Evolutionary conservation across 2,797 vertebrate species (phyloP), one percentile per base, ranked within the genome.

Genomic region (Sebastiscus albofasciatus): DNA sequence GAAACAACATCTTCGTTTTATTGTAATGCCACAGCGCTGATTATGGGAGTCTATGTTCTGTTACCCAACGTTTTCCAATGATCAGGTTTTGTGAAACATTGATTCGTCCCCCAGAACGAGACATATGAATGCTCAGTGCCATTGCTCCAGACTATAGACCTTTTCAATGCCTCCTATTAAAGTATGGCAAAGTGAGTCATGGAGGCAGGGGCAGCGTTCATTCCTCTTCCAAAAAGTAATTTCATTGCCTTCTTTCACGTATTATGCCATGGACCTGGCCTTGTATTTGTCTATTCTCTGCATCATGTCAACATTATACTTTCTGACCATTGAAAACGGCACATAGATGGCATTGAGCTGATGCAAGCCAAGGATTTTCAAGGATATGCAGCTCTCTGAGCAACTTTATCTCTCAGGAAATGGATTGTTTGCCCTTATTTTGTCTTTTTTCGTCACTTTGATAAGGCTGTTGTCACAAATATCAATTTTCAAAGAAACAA

Each of bases 381-480:
- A 65, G 55, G 71, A 76, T 26, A 29, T 52, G 67, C 55, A 80
- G 62, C 54, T 81, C 27, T 74, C 14, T 64, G 20, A 26, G 72
- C 69, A 71, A 71, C 52, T 80, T 65, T 42, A 55, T 83, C 75
- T 56, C 77, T 69, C 24, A 49, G 8, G 8, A 66, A 82, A 87
- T 80, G 52, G 26, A 24, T 80, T 59, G 29, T 83, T 85, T 81
- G 65, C n/a, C 65, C 65, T 86, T 68, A 76, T 69, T 64, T 70
- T 22, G 55, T 49, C 27, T 80, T 72, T 68, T 68, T 55, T 67
- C 34, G 14, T 18, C 14, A 71, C 31, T 71, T 16, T 33, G 80
- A 83, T 65, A 68, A 79, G 62, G 26, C 34, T 39, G 26, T 22
- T 72, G 24, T 72, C 29, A 71, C 60, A 70, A 81, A 82, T 68